phyloP scores from a whole-genome alignment of 1,140 invertebrate genomes.

The Acyrthosiphon pisum region DNA sequence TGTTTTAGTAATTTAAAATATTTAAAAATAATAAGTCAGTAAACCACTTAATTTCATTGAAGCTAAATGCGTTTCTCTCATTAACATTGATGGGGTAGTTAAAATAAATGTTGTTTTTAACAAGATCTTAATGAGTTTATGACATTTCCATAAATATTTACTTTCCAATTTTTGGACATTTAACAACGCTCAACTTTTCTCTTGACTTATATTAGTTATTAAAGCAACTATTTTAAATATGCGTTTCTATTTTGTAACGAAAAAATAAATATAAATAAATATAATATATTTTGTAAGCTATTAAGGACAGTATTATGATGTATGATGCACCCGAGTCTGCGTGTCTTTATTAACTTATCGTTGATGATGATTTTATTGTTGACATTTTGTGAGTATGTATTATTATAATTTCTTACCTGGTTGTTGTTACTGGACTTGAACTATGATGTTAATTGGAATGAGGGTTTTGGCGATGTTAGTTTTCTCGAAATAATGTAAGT shows the following conservation, averaged over 20 bases:
- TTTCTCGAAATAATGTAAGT: too few relatives aligned
- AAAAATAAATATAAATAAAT: neutral
- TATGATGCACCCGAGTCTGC: too few relatives aligned
- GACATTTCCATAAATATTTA: conserved; percentile 9
- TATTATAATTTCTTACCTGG: too few relatives aligned
- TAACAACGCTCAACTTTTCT: neutral
- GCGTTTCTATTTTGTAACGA: neutral
- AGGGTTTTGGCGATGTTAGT: too few relatives aligned
- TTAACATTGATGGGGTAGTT: neutral
- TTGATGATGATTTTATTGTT: too few relatives aligned
- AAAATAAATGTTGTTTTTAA: neutral
- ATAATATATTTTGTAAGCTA: neutral
- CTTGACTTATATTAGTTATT: neutral
- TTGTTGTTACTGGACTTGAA: too few relatives aligned
- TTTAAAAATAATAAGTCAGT: neutral
- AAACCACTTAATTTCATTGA: neutral
- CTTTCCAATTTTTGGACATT: neutral
- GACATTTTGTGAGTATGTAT: too few relatives aligned
- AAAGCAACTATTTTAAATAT: neutral
- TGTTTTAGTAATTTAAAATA: neutral
- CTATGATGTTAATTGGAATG: too few relatives aligned
- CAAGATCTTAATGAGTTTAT: conserved; percentile 4
- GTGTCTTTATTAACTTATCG: too few relatives aligned
- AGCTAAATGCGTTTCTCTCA: neutral
- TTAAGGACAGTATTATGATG: too few relatives aligned